Percentiles rank a stretch among this genome's conserved stretches.
These are phyloP conservation scores for Terrapene triunguis DNA, from an alignment of 2,113 vertebrate species.

Conservation along the genomic window DNA sequence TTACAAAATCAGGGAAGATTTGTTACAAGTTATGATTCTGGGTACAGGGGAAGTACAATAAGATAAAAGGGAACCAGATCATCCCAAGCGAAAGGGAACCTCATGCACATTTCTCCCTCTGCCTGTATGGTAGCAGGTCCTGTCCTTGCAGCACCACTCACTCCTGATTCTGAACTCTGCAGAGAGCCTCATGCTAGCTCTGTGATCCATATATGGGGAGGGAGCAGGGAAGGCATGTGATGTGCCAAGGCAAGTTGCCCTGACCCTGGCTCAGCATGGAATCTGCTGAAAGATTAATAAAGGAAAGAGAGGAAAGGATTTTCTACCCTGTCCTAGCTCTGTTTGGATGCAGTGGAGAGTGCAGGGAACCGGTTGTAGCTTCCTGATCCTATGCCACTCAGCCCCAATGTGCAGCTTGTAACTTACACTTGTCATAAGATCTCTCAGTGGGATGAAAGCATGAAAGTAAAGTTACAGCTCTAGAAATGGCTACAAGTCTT, in stretches of 20 bases:
- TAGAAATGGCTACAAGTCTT: neutral
- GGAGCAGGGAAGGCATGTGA: neutral
- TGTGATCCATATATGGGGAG: neutral
- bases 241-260: constrained; percentile 1
- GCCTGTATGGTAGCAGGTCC: neutral
- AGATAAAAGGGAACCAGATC: neutral
- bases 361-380: constrained; percentile 42
- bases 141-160: neutral
- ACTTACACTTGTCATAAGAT: neutral
- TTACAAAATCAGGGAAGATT: neutral
- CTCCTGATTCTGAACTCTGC: fast-evolving
- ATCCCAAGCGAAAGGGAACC: neutral
- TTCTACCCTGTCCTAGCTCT: constrained; percentile 41
- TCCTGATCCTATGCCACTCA: neutral
- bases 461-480: neutral
- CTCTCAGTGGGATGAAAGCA: neutral
- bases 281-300: constrained; percentile 32
- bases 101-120: neutral
- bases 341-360: neutral
- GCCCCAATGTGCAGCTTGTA: neutral
- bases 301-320: constrained; percentile 25
- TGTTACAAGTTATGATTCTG: neutral
- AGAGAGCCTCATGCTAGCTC: neutral
- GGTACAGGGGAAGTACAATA: neutral
- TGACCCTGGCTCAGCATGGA: constrained; percentile 27